A percentile compares a stretch with the other conserved stretches of the same genome.
phyloP scores from a whole-genome alignment of 2,888 invertebrate species.

The Perdita meconis region DNA sequence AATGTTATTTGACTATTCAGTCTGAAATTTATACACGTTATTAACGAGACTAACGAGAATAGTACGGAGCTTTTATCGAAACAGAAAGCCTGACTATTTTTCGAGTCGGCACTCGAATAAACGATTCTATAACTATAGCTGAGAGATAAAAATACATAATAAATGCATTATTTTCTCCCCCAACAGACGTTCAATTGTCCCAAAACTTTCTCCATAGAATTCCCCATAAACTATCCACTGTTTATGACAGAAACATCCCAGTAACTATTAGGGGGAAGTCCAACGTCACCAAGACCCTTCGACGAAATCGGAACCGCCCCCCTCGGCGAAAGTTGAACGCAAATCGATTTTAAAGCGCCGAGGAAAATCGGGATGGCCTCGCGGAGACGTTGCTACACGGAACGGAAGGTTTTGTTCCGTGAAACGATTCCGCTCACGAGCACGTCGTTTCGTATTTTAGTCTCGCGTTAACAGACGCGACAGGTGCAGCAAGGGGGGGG shows the following conservation, averaged over 20 bases:
- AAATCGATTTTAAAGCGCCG: not conserved
- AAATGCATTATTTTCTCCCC: too few species aligned
- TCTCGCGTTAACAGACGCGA: conserved; percentile 80
- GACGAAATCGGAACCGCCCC: not conserved
- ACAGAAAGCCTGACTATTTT: too few species aligned
- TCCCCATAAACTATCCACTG: too few species aligned
- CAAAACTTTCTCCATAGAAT: too few species aligned
- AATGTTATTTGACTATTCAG: too few species aligned
- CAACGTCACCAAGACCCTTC: not conserved
- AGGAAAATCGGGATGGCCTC: not conserved
- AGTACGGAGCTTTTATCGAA: too few species aligned
- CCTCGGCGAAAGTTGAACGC: not conserved
- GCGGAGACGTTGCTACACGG: conserved; percentile 7
- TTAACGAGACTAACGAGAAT: too few species aligned
- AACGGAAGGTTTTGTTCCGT: conserved; percentile 50
- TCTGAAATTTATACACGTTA: too few species aligned
- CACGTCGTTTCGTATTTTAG: conserved; percentile 68
- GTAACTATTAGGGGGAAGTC: not conserved
- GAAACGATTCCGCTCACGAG: conserved; percentile 53
- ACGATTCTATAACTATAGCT: too few species aligned
- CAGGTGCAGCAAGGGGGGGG: conserved; percentile 72
- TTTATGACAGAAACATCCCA: not conserved
- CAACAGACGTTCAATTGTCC: too few species aligned
- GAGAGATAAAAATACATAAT: too few species aligned
- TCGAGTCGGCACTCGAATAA: too few species aligned